These are phyloP conservation scores for Ciconia boyciana DNA, from an alignment of 2,113 vertebrate genomes.

Conservation along the genomic window DNA sequence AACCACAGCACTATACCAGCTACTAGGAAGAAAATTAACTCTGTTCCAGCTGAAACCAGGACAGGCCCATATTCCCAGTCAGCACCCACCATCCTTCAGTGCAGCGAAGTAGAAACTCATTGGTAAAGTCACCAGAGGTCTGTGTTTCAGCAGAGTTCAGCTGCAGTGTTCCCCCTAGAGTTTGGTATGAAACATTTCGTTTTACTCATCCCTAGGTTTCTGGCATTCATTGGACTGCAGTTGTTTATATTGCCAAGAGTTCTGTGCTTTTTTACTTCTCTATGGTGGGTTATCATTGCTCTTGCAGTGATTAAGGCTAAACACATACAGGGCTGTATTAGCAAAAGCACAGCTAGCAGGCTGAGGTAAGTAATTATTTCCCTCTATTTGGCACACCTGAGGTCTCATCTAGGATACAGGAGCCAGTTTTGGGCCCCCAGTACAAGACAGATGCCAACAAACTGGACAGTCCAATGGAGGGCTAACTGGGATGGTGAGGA, in stretches of 20 bases:
- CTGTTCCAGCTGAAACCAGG: too few species aligned
- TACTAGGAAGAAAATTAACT: too few species aligned
- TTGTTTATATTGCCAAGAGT: background rate
- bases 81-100: background rate
- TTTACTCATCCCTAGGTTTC: slow-evolving; percentile 4
- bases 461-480: background rate
- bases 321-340: background rate
- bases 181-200: background rate
- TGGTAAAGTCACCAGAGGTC: background rate
- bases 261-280: background rate
- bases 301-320: background rate
- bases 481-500: background rate
- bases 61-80: background rate
- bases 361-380: background rate
- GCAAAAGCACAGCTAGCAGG: background rate
- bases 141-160: background rate
- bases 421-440: background rate
- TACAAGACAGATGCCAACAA: background rate
- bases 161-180: background rate
- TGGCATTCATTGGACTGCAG: background rate
- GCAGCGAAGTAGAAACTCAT: background rate
- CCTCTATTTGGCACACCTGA: background rate
- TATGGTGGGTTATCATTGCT: background rate
- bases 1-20: too few species aligned
- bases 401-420: background rate